A percentile compares a stretch with the other conserved stretches of the same genome.
These are phyloP conservation scores for Tortrix viridana DNA, from an alignment of 2,888 invertebrate genomes.

Conservation along the genomic window DNA sequence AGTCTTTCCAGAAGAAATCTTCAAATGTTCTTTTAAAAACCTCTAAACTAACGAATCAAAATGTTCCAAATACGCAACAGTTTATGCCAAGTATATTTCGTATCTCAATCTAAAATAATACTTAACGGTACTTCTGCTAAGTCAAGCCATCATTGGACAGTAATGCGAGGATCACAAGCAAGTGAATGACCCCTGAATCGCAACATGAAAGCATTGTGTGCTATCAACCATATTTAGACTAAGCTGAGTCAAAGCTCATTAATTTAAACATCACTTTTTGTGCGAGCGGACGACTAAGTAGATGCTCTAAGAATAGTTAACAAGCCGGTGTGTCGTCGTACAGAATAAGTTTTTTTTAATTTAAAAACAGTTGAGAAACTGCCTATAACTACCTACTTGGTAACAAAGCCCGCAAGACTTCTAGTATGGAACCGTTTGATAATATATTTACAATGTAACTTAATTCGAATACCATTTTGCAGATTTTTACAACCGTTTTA, in stretches of 20 bases:
- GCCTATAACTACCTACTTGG: no score
- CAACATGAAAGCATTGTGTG: constrained; percentile 33
- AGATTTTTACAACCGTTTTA: no score
- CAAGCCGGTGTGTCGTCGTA: no score
- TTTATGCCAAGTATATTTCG: constrained; percentile 1
- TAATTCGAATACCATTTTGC: no score
- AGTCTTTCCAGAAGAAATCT: no score
- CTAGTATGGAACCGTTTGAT: no score
- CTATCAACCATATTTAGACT: constrained; percentile 27
- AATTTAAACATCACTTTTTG: constrained; percentile 17
- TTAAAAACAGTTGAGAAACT: neutral
- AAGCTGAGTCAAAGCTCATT: constrained; percentile 26
- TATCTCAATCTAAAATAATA: constrained; percentile 19
- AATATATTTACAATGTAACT: no score
- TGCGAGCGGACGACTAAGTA: neutral
- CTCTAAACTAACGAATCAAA: constrained; percentile 1
- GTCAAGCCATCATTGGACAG: constrained; percentile 27
- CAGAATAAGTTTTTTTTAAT: neutral
- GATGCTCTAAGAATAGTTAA: constrained; percentile 11
- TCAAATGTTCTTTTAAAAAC: neutral
- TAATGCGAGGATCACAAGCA: constrained; percentile 25
- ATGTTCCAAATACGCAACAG: neutral
- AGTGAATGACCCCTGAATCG: constrained; percentile 36
- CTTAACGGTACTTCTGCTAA: constrained; percentile 33
- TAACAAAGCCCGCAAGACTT: no score